phyloP scores from a whole-genome alignment of 2,888 invertebrate genomes.

The Patella depressa region DNA sequence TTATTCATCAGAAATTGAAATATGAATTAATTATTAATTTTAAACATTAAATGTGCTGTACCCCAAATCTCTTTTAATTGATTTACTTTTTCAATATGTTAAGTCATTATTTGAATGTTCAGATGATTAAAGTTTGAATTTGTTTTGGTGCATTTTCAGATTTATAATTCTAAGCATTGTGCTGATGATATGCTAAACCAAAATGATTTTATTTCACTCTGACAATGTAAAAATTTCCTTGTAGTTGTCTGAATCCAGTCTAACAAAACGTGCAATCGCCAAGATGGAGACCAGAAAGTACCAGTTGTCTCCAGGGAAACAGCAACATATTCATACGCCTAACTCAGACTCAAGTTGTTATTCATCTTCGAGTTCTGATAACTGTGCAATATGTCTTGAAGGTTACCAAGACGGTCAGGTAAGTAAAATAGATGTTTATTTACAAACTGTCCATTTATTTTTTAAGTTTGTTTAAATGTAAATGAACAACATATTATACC shows the following conservation, averaged over 20 bases:
- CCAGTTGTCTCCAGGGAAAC: slow-evolving; percentile 33
- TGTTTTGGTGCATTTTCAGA: too few species aligned
- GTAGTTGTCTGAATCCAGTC: slow-evolving; percentile 50
- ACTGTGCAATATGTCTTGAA: slow-evolving; percentile 73
- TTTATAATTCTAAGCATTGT: not conserved
- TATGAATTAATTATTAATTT: too few species aligned
- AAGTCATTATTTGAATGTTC: too few species aligned
- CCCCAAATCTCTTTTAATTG: too few species aligned
- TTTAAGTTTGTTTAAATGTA: too few species aligned
- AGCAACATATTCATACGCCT: slow-evolving; percentile 31
- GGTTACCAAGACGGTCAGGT: slow-evolving; percentile 71
- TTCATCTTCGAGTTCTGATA: slow-evolving; percentile 56
- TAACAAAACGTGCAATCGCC: slow-evolving; percentile 56
- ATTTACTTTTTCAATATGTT: too few species aligned
- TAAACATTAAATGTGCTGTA: too few species aligned
- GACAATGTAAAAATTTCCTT: slow-evolving; percentile 13
- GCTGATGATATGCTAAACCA: not conserved
- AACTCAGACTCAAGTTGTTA: slow-evolving; percentile 34
- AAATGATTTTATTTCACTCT: not conserved
- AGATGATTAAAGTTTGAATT: too few species aligned
- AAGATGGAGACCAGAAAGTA: slow-evolving; percentile 58
- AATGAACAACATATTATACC: too few species aligned
- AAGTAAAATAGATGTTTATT: slow-evolving; percentile 6
- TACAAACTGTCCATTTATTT: too few species aligned
- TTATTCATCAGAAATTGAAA: too few species aligned